These are phyloP conservation scores for Dromiciops gliroides DNA, from an alignment of 2,113 vertebrate species.

Conservation along the genomic window DNA sequence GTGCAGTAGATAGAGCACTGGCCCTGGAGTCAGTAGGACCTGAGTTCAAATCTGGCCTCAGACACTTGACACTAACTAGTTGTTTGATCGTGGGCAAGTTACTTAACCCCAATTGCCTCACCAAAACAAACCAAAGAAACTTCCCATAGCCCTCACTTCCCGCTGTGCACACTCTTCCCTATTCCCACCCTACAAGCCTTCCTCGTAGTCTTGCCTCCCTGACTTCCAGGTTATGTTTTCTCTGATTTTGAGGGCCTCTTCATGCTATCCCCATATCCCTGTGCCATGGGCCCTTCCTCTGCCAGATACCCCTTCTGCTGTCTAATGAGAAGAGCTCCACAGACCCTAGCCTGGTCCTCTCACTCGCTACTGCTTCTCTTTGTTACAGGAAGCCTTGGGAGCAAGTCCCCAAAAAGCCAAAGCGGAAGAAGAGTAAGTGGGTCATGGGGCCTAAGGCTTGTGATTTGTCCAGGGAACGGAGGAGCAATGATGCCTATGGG, in stretches of 20 bases:
- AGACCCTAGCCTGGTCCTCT: background rate
- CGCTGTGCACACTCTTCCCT: background rate
- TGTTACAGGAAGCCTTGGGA: conserved; percentile 83
- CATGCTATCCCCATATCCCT: background rate
- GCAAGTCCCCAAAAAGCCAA: conserved; percentile 79
- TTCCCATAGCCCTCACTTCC: background rate
- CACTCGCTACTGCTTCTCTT: conserved; percentile 58
- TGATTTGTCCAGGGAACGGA: background rate
- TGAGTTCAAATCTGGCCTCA: too few relatives aligned
- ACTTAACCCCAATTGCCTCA: too few relatives aligned
- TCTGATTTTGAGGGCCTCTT: conserved; percentile 1
- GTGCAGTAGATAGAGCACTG: too few relatives aligned
- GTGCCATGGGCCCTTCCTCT: too few relatives aligned
- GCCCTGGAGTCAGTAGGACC: too few relatives aligned
- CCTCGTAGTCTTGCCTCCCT: background rate
- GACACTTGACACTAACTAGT: too few relatives aligned
- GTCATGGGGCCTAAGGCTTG: background rate
- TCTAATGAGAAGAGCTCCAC: background rate
- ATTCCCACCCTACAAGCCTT: background rate
- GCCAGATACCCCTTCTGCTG: background rate
- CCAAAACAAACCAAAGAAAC: too few relatives aligned
- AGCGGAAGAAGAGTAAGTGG: conserved; percentile 82
- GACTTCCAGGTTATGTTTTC: background rate
- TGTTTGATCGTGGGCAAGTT: too few relatives aligned
- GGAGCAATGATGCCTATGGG: background rate